A percentile compares a stretch with the other conserved stretches of the same genome.
These are phyloP conservation scores for Ophioderma brevispina DNA, from an alignment of 35 echinoderm and acorn worm genomes.

Conservation along the genomic window DNA sequence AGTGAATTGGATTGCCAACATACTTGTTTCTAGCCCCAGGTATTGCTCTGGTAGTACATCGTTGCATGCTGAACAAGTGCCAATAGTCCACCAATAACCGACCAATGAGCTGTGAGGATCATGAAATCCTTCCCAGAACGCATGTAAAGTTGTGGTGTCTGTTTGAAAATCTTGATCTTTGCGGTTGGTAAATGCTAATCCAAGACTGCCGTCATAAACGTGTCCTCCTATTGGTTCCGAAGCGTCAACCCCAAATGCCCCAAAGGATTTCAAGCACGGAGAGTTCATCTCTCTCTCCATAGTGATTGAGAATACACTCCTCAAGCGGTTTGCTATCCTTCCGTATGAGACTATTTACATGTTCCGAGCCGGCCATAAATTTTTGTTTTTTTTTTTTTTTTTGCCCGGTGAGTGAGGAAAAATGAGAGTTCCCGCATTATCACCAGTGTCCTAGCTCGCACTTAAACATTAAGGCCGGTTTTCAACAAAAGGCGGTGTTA, in stretches of 20 bases:
- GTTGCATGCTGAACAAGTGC: constrained; percentile 22
- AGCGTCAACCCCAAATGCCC: background rate
- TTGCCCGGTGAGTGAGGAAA: background rate
- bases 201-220: background rate
- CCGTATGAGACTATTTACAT: background rate
- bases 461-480: no score
- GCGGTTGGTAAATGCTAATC: background rate
- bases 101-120: constrained; percentile 23
- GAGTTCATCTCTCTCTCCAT: background rate
- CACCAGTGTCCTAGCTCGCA: background rate
- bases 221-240: background rate
- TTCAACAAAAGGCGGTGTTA: no score
- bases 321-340: background rate
- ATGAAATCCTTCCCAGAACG: constrained; percentile 39
- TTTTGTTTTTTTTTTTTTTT: no score
- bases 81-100: constrained; percentile 6
- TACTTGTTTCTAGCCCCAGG: constrained; percentile 9
- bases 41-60: constrained; percentile 9
- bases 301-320: background rate
- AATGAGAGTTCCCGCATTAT: background rate
- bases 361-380: no score
- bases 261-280: background rate
- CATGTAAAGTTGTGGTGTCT: background rate
- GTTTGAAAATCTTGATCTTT: constrained; percentile 14
- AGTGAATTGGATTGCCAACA: background rate